Evolutionary conservation across 2,113 vertebrate species (phyloP).

Genomic region (Ornithorhynchus anatinus): DNA sequence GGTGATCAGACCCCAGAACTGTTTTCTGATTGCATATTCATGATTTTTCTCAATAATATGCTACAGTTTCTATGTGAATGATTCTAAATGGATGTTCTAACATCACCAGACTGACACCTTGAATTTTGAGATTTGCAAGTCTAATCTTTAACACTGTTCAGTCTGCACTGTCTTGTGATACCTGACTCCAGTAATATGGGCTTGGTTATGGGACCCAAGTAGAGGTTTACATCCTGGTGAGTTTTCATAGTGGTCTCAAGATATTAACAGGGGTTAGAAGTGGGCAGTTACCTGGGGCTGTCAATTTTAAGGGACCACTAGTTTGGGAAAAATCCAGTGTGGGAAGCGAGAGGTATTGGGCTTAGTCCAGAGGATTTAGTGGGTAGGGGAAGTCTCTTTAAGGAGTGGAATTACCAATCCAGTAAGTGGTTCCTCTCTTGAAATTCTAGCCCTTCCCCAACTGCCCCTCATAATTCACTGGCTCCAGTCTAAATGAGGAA

Average conservation of each 20-base stretch:
- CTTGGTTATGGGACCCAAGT: background rate
- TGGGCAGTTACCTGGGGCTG: too few relatives aligned
- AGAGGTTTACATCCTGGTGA: background rate
- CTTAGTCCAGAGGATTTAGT: too few relatives aligned
- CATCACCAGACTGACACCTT: slow-evolving; percentile 64
- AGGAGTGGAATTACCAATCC: too few relatives aligned
- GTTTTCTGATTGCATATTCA: slow-evolving; percentile 77
- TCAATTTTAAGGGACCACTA: too few relatives aligned
- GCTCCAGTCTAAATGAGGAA: too few relatives aligned
- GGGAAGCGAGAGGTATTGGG: too few relatives aligned
- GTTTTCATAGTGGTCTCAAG: background rate
- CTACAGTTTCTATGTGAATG: slow-evolving; percentile 63
- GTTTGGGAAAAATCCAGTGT: too few relatives aligned
- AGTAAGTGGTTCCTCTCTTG: too few relatives aligned
- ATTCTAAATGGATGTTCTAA: slow-evolving; percentile 68
- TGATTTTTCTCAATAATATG: slow-evolving; percentile 64
- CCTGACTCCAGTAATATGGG: slow-evolving; percentile 5
- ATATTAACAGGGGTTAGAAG: too few relatives aligned
- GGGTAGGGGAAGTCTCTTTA: too few relatives aligned
- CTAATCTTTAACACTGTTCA: slow-evolving; percentile 57
- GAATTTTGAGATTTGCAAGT: slow-evolving; percentile 67
- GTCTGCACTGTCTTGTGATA: slow-evolving; percentile 34
- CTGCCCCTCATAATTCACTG: too few relatives aligned
- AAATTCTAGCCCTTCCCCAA: too few relatives aligned
- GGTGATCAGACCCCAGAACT: slow-evolving; percentile 64